These are phyloP conservation scores for Acanthochromis polyacanthus DNA, from an alignment of 2,113 vertebrate genomes.

Conservation along the genomic window DNA sequence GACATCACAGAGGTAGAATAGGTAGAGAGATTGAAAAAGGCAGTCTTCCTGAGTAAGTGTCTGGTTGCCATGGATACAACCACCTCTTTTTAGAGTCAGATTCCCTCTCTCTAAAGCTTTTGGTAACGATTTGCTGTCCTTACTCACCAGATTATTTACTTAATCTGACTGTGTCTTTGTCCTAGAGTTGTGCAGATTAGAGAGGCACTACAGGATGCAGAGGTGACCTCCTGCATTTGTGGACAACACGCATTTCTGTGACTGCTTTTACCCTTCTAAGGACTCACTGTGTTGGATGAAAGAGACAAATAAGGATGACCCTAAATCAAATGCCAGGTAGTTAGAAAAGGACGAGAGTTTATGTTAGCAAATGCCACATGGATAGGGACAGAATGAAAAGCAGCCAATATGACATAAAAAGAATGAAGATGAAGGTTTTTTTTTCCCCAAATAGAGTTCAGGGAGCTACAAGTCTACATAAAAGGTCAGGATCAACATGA, in stretches of 20 bases:
- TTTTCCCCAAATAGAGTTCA: background rate
- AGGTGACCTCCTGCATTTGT: slow-evolving; percentile 52
- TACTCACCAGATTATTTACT: slow-evolving; percentile 66
- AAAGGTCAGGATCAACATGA: slow-evolving; percentile 36
- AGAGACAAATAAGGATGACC: slow-evolving; percentile 5
- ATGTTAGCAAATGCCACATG: background rate
- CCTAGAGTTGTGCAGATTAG: slow-evolving; percentile 66
- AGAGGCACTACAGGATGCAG: slow-evolving; percentile 35
- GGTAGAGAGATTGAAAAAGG: slow-evolving; percentile 27
- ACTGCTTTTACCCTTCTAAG: slow-evolving; percentile 17
- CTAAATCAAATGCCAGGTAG: background rate
- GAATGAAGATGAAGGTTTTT: background rate
- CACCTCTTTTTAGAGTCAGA: slow-evolving; percentile 58
- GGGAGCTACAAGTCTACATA: slow-evolving; percentile 2
- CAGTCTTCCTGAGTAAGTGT: slow-evolving; percentile 65
- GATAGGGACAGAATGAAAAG: background rate
- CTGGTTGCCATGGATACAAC: slow-evolving; percentile 81
- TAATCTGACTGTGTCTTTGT: slow-evolving; percentile 71
- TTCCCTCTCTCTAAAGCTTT: slow-evolving; percentile 50
- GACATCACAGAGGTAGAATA: slow-evolving; percentile 26
- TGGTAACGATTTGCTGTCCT: slow-evolving; percentile 56
- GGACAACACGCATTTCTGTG: background rate
- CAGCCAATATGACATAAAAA: slow-evolving; percentile 8
- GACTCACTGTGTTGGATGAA: slow-evolving; percentile 3
- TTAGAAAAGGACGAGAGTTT: background rate